Conservation (phyloP, 2,113 vertebrate species). For the Poicephalus gulielmi region DNA sequence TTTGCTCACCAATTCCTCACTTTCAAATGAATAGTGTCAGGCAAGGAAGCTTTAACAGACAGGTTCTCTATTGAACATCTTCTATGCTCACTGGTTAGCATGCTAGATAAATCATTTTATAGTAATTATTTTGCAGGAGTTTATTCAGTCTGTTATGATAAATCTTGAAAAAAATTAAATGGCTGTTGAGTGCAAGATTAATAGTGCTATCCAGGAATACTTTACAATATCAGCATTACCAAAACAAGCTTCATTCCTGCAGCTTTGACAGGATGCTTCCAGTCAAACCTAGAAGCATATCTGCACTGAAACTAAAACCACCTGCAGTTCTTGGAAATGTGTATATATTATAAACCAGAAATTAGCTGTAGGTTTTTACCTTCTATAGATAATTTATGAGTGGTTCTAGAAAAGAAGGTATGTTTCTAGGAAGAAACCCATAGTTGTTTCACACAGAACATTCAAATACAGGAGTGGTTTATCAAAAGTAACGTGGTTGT, state of each 20-base stretch:
- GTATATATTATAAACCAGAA: neutral
- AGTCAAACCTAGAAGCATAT: neutral
- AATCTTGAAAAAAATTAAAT: neutral
- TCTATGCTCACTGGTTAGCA: neutral
- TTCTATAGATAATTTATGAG: neutral
- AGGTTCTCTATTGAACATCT: neutral
- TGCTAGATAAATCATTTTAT: neutral
- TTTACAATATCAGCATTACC: neutral
- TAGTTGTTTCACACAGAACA: neutral
- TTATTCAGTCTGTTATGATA: slow-evolving; percentile 34
- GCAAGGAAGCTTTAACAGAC: slow-evolving; percentile 4
- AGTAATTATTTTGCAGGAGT: slow-evolving; percentile 30
- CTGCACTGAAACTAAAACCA: neutral
- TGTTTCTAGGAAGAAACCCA: neutral
- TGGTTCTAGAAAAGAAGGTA: neutral
- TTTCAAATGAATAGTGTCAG: neutral
- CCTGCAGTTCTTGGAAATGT: neutral
- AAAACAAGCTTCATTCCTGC: neutral
- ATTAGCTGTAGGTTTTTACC: neutral
- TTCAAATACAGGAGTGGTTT: neutral
- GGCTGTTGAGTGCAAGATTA: neutral
- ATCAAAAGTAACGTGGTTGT: neutral
- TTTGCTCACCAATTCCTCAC: neutral
- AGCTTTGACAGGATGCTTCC: neutral
- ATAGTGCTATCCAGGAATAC: neutral